Percentiles rank a stretch among this genome's conserved stretches.
Conservation (phyloP, 2,113 vertebrate species). For the Thermophis baileyi region DNA sequence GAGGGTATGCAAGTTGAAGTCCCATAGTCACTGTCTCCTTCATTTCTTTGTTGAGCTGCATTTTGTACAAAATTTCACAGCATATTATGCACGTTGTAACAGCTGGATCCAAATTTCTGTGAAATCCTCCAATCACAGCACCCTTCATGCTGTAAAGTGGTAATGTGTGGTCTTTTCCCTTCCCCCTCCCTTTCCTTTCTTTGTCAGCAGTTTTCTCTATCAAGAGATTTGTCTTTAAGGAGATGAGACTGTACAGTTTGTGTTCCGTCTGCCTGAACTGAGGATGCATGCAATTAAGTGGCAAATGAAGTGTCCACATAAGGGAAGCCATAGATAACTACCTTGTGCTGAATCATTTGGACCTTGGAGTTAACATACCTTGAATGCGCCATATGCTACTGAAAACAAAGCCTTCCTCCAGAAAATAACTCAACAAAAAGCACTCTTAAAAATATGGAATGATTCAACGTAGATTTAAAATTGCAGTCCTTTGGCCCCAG, state of each 20-base stretch:
- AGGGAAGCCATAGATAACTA: constrained; percentile 37
- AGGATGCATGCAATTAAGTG: constrained; percentile 37
- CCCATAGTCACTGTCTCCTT: background rate
- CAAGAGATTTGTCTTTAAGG: constrained; percentile 9
- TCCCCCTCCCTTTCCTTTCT: too few relatives aligned
- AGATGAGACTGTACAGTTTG: background rate
- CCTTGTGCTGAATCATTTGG: constrained; percentile 59
- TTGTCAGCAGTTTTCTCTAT: background rate
- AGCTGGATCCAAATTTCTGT: background rate
- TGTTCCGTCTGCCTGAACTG: background rate
- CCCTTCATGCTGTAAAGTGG: background rate
- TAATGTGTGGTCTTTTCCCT: background rate
- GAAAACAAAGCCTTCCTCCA: constrained; percentile 46
- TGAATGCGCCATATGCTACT: constrained; percentile 28
- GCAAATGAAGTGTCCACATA: constrained; percentile 40
- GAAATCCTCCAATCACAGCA: background rate
- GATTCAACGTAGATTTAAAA: constrained; percentile 45
- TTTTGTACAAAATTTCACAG: background rate
- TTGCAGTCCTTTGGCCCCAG: background rate
- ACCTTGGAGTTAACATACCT: constrained; percentile 53
- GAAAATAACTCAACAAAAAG: constrained; percentile 45
- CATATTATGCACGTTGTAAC: background rate
- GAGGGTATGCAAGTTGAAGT: background rate
- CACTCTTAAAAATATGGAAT: constrained; percentile 37
- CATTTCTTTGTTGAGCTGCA: background rate